Base-by-base conservation (phyloP, 1,140 invertebrate genomes). In the Papilio machaon region DNA sequence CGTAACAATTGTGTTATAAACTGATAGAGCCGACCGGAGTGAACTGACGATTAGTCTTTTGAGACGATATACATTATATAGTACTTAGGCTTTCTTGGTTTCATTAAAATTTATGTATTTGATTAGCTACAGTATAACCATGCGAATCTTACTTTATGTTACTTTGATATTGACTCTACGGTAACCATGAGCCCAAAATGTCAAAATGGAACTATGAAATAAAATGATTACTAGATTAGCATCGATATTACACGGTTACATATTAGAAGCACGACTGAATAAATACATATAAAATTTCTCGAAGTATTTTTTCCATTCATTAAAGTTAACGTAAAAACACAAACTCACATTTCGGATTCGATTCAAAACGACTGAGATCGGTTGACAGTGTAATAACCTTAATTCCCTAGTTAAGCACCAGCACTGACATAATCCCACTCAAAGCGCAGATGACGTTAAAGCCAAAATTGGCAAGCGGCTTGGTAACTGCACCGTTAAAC, bases 41-140 rank as follows among this genome's bases (percentile, higher is more conserved):
- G 88, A 88, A 78, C 85, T 82, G 78, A 86, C 90, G 88, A 94
- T 94, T 91, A 91, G 88, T 94, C 90, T 92, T 91, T 80, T 46
- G 13, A 19, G 49, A 67, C 60, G 19, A 64, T 64, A 64, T 19
- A 64, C 23, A 67, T 15, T 67, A 30, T 67, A 67, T 67, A 17
- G 47, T 60, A 76, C 80, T 47, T 15, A 77, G 60, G 23, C 30
- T 60, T 82, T 19, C 52, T 47, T 73, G 64, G 23, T 15, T 35
- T 30, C 10, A 67, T 67, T 23, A 64, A 64, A 9, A 64, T 15
- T 52, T 52, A 15, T 52, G 4, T 52, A 52, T 3, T 6, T 38
- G 38, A 38, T 3, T 38, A 38, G 2, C 38, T 38, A 38, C 38
- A 38, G 38, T 38, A 38, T 3, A 6, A 38, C 38, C 2, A 38